These are phyloP conservation scores for Brienomyrus longianalis DNA, from an alignment of 2,113 vertebrate species.

Conservation along the genomic window DNA sequence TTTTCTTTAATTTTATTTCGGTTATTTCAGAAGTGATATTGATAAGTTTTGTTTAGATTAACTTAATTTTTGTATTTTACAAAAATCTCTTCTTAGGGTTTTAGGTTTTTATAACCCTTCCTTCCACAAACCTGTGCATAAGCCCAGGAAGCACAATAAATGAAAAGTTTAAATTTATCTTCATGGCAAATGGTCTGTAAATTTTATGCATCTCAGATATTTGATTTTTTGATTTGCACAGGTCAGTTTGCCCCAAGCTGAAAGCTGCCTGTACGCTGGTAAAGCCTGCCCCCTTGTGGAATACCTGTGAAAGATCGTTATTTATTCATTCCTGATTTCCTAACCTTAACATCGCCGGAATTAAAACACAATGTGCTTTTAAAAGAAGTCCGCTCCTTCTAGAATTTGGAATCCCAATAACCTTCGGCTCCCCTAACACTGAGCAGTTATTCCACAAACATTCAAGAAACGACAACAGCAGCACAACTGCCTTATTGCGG, in stretches of 20 bases:
- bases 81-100: background rate
- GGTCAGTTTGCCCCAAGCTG: background rate
- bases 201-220: background rate
- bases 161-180: background rate
- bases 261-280: background rate
- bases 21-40: background rate
- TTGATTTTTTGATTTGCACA: background rate
- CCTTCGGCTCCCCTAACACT: background rate
- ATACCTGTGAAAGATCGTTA: background rate
- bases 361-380: background rate
- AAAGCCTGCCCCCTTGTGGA: conserved; percentile 6
- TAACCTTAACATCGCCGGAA: background rate
- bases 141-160: background rate
- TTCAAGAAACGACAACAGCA: background rate
- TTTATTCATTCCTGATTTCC: background rate
- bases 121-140: background rate
- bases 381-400: background rate
- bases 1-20: background rate
- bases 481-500: background rate
- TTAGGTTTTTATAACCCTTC: background rate
- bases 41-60: background rate
- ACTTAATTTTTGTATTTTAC: background rate
- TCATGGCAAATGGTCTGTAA: background rate
- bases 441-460: background rate
- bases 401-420: background rate